Evolutionary conservation across 2,888 invertebrate species (phyloP).

Genomic region (Agriopis aurantiaria): DNA sequence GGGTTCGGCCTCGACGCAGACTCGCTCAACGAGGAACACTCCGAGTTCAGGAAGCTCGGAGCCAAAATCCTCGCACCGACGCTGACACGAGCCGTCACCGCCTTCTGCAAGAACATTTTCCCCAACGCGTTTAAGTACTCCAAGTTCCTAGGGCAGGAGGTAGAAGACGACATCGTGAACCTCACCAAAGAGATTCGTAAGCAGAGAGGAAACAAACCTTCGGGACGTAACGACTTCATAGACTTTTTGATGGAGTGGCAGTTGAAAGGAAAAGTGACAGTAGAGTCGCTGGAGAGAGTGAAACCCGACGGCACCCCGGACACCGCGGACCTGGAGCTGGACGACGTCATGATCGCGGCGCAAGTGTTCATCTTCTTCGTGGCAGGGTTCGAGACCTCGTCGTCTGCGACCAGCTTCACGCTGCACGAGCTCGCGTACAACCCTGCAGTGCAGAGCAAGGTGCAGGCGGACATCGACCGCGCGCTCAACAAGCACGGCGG

Average conservation of each 20-base stretch:
- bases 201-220: constrained; percentile 59
- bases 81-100: constrained; percentile 47
- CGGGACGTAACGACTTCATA: constrained; percentile 65
- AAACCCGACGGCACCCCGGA: constrained; percentile 58
- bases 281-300: constrained; percentile 57
- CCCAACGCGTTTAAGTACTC: constrained; percentile 56
- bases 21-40: constrained; percentile 64
- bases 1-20: constrained; percentile 70
- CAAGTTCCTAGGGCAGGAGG: constrained; percentile 55
- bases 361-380: constrained; percentile 73
- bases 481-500: constrained; percentile 58
- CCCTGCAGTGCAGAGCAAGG: constrained; percentile 62
- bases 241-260: constrained; percentile 63
- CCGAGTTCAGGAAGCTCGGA: constrained; percentile 65
- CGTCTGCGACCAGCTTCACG: constrained; percentile 72
- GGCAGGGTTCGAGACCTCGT: constrained; percentile 82
- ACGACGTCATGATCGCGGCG: constrained; percentile 60
- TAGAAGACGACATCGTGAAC: constrained; percentile 60
- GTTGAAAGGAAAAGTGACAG: constrained; percentile 54
- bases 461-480: constrained; percentile 63
- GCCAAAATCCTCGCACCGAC: constrained; percentile 55
- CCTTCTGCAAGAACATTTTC: constrained; percentile 59
- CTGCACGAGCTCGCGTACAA: constrained; percentile 69
- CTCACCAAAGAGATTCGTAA: constrained; percentile 56
- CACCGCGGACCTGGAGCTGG: constrained; percentile 56